Percentiles rank a stretch among this genome's conserved stretches.
phyloP scores from a whole-genome alignment of 2,113 vertebrate species.

The Lipotes vexillifer region DNA sequence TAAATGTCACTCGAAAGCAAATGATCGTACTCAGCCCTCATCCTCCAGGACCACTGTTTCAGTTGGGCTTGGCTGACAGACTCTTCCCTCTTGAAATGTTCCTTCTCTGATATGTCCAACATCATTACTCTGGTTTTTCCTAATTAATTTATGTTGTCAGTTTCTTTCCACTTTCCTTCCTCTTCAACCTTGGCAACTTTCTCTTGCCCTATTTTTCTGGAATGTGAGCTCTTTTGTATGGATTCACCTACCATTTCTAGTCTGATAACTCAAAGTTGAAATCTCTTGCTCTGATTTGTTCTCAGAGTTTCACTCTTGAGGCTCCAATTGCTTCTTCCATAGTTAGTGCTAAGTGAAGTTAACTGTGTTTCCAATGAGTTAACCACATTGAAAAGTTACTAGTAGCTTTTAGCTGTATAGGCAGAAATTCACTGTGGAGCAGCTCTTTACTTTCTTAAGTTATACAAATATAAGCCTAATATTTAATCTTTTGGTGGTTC shows the following conservation, averaged over 20 bases:
- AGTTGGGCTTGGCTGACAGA: neutral
- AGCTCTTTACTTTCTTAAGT: constrained; percentile 8
- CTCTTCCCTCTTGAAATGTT: neutral
- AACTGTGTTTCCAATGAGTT: neutral
- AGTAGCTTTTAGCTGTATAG: neutral
- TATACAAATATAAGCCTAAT: neutral
- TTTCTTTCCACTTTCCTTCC: neutral
- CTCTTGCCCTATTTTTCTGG: neutral
- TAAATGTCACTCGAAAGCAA: neutral
- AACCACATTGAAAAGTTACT: constrained; percentile 13
- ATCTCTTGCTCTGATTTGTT: neutral
- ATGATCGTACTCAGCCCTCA: neutral
- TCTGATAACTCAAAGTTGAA: neutral
- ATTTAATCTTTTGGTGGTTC: neutral
- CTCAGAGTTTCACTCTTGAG: neutral
- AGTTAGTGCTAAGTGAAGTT: neutral
- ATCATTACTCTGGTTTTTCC: neutral
- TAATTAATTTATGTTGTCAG: neutral
- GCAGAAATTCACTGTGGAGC: neutral
- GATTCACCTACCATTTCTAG: neutral
- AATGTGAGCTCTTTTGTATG: neutral
- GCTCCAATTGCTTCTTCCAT: neutral
- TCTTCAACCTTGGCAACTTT: neutral
- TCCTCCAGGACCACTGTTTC: neutral
- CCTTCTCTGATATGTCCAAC: neutral